Conservation (phyloP, 2,888 invertebrate species). For the Papilio demoleus region DNA sequence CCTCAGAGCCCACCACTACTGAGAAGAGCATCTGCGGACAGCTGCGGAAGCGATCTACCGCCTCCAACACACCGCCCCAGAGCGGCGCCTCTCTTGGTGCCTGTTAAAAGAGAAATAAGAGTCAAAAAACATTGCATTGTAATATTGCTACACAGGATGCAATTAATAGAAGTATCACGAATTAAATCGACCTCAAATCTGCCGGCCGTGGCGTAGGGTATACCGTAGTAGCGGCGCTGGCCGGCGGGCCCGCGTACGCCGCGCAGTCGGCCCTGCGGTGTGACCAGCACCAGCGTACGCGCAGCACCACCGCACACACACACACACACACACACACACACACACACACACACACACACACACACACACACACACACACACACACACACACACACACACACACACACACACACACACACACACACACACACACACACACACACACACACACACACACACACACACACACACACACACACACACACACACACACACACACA, state of each 20-base stretch:
- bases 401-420: no score
- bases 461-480: no score
- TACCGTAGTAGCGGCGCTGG: slow-evolving; percentile 69
- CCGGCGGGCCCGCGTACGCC: slow-evolving; percentile 63
- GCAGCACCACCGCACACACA: slow-evolving; percentile 28
- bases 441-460: no score
- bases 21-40: slow-evolving; percentile 64
- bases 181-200: slow-evolving; percentile 66
- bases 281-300: slow-evolving; percentile 60
- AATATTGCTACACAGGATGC: not conserved
- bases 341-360: not conserved
- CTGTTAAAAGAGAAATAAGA: slow-evolving; percentile 55
- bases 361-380: slow-evolving; percentile 45
- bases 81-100: slow-evolving; percentile 58
- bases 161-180: not conserved
- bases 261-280: slow-evolving; percentile 64
- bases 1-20: slow-evolving; percentile 63
- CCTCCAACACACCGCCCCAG: slow-evolving; percentile 65
- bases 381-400: no score
- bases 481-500: no score
- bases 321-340: not conserved
- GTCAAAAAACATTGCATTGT: not conserved
- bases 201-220: slow-evolving; percentile 67
- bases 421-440: no score
- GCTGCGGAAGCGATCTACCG: slow-evolving; percentile 56